A percentile compares a stretch with the other conserved stretches of the same genome.
Evolutionary conservation across 2,797 vertebrate genomes (phyloP).

Genomic region (Macroramphosus scolopax): DNA sequence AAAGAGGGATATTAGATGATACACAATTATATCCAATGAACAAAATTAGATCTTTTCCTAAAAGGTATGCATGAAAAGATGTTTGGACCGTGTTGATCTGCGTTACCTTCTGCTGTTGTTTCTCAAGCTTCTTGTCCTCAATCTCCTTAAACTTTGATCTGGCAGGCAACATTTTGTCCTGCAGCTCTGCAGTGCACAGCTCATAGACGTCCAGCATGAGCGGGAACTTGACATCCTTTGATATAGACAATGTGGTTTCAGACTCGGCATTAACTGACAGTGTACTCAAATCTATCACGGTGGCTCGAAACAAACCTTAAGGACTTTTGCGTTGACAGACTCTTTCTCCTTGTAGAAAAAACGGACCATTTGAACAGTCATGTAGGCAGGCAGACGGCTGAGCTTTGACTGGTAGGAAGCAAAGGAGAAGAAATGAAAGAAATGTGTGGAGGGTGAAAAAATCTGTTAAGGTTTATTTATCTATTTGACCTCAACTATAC

Average conservation of each 20-base stretch:
- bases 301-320: constrained; percentile 83
- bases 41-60: neutral
- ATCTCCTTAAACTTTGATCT: constrained; percentile 96
- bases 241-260: constrained; percentile 1
- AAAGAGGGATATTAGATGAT: neutral
- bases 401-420: constrained; percentile 86
- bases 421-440: constrained; percentile 20
- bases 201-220: constrained; percentile 98
- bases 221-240: constrained; percentile 98
- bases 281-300: neutral
- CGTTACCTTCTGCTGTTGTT: constrained; percentile 84
- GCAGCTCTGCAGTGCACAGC: constrained; percentile 90
- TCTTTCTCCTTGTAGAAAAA: constrained; percentile 99
- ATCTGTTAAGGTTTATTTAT: too few species aligned
- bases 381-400: constrained; percentile 91
- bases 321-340: constrained; percentile 99
- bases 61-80: neutral
- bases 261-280: neutral
- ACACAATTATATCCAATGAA: too few species aligned
- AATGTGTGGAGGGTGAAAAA: too few species aligned
- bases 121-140: constrained; percentile 93
- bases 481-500: neutral
- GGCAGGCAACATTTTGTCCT: constrained; percentile 92
- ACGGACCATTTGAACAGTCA: constrained; percentile 97
- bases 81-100: neutral